These are phyloP conservation scores for Fissipunctia ypsillon DNA, from an alignment of 2,888 invertebrate genomes.

Conservation along the genomic window DNA sequence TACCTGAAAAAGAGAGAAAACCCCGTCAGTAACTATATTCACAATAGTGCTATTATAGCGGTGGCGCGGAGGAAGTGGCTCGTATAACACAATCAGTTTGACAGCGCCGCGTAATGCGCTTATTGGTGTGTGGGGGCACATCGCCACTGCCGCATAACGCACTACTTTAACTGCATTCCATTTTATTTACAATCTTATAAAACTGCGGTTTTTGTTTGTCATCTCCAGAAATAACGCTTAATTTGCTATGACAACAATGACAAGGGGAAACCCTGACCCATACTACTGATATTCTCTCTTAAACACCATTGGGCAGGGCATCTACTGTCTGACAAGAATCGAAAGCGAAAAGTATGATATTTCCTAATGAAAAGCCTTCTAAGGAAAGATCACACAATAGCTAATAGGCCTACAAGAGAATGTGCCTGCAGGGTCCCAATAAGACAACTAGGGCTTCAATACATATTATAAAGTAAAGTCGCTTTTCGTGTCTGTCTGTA, in stretches of 20 bases:
- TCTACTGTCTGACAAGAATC: neutral
- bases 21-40: neutral
- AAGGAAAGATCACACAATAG: neutral
- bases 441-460: neutral
- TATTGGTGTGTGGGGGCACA: constrained; percentile 47
- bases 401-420: too few species aligned
- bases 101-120: constrained; percentile 40
- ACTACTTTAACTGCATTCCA: constrained; percentile 22
- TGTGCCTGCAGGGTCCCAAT: too few species aligned
- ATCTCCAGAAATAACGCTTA: neutral
- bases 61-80: constrained; percentile 38
- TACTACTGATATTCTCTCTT: neutral
- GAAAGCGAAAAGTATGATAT: neutral
- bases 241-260: neutral
- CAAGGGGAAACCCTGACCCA: neutral
- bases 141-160: constrained; percentile 13
- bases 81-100: constrained; percentile 62
- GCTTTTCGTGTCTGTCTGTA: too few species aligned
- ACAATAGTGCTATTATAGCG: constrained; percentile 9
- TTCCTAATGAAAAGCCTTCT: too few species aligned
- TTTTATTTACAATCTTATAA: neutral
- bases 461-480: too few species aligned
- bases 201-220: too few species aligned
- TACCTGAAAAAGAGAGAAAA: constrained; percentile 28
- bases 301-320: neutral